Evolutionary conservation across 2,888 invertebrate genomes (phyloP), one percentile per base, ranked within the genome.

Genomic region (Octonoba sinensis): DNA sequence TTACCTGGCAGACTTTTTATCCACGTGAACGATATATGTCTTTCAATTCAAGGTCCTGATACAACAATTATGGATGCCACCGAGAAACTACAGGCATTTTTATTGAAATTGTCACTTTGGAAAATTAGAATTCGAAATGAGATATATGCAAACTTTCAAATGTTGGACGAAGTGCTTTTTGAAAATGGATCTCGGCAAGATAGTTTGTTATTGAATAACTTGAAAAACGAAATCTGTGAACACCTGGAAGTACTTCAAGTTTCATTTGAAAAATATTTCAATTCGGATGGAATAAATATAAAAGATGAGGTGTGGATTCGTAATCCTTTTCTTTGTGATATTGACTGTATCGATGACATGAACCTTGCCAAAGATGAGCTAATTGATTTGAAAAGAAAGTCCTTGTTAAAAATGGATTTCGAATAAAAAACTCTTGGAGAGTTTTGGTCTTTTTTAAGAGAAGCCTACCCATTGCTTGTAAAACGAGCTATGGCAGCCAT

Each of bases 371-470:
- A 74, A 74, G 74, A 74, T 65, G 74, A 65, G 64, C 54, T 72
- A 72, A 72, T 72, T 72, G 72, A 64, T 72, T 72, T 72, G 72
- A 72, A 72, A 72, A 72, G 64, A 72, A 62, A 72, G 62, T 72
- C 72, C 47, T 60, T 71, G 60, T 71, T 71, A 70, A 70, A 70
- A 70, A 70, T 70, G 70, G 70, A 70, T n/a, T n/a, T n/a, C n/a
- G n/a, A n/a, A n/a, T n/a, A n/a, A n/a, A n/a, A n/a, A n/a, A n/a
- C n/a, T n/a, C n/a, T n/a, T n/a, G n/a, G n/a, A n/a, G n/a, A n/a
- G n/a, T n/a, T n/a, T n/a, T n/a, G n/a, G n/a, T n/a, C n/a, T n/a
- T n/a, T n/a, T 57, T 12, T 57, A 57, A 57, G 57, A 57, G 62
- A 62, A 71, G 59, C 71, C 60, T 60, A 60, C 71, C 71, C 71